phyloP scores from a whole-genome alignment of 2,888 invertebrate genomes.

The Tetanocera ferruginea region DNA sequence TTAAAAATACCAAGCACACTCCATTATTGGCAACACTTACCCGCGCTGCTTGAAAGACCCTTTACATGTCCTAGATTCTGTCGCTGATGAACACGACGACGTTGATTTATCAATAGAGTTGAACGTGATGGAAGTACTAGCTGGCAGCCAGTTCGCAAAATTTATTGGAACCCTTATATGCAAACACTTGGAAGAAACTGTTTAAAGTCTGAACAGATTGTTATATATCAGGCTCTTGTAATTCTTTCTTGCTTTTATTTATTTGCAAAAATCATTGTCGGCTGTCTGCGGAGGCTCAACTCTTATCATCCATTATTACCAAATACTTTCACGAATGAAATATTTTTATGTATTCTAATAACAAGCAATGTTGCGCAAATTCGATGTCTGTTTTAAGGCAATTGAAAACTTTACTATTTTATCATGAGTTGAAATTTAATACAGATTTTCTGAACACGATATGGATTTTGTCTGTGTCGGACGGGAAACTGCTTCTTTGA shows the following conservation, averaged over 20 bases:
- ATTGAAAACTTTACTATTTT: too few species aligned
- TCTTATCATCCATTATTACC: too few species aligned
- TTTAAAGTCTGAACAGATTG: neutral
- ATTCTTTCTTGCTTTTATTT: too few species aligned
- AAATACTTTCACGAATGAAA: too few species aligned
- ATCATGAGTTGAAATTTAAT: too few species aligned
- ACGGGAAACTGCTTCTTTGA: neutral
- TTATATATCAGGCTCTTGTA: too few species aligned
- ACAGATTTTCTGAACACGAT: neutral
- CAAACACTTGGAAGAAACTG: neutral
- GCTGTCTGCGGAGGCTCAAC: neutral
- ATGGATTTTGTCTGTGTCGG: neutral
- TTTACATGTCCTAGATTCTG: slow-evolving; percentile 20
- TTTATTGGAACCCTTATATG: neutral
- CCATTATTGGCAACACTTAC: slow-evolving; percentile 3
- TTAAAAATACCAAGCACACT: too few species aligned
- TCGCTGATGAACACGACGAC: neutral
- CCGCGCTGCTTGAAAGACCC: slow-evolving; percentile 26
- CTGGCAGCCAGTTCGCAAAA: neutral
- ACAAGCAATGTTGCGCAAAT: too few species aligned
- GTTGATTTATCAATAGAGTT: slow-evolving; percentile 9
- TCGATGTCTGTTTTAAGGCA: too few species aligned
- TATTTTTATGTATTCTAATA: too few species aligned
- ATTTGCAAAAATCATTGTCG: too few species aligned
- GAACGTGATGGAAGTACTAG: slow-evolving; percentile 19